Evolutionary conservation across 64 coral and sea anemone species (phyloP).

Genomic region (Stichodactyla helianthus): DNA sequence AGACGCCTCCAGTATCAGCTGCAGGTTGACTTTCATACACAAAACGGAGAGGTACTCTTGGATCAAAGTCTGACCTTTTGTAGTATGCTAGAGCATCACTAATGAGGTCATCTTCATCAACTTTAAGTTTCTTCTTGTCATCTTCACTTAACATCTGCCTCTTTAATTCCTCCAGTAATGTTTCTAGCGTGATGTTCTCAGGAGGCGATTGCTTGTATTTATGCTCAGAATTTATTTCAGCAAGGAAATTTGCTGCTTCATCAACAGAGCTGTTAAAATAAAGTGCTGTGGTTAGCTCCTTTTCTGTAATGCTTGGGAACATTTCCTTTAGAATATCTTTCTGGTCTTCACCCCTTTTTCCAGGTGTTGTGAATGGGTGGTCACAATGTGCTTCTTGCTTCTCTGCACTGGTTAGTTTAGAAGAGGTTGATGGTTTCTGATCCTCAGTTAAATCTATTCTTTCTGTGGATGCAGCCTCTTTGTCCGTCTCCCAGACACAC

Average conservation of each 20-base stretch:
- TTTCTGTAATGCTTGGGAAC: slow-evolving; percentile 22
- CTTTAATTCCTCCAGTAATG: slow-evolving; percentile 24
- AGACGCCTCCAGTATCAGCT: too few relatives aligned
- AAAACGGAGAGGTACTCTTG: too few relatives aligned
- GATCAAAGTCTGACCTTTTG: too few relatives aligned
- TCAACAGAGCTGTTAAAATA: slow-evolving; percentile 21
- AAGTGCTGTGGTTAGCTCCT: slow-evolving; percentile 5
- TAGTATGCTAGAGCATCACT: slow-evolving; percentile 31
- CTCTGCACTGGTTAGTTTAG: neutral
- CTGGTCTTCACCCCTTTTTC: neutral
- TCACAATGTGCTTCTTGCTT: neutral
- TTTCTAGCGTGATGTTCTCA: slow-evolving; percentile 13
- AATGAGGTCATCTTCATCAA: slow-evolving; percentile 45
- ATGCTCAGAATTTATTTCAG: neutral
- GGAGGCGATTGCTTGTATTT: neutral
- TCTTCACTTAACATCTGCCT: slow-evolving; percentile 13
- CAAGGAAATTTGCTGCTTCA: slow-evolving; percentile 26
- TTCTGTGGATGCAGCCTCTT: slow-evolving; percentile 5
- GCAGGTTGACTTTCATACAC: too few relatives aligned
- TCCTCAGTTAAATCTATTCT: neutral
- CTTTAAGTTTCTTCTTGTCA: slow-evolving; percentile 22
- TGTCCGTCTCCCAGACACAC: slow-evolving; percentile 17
- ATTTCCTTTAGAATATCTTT: slow-evolving; percentile 28
- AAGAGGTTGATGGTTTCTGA: slow-evolving; percentile 3
- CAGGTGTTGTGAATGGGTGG: too few relatives aligned